These are phyloP conservation scores for Alligator mississippiensis DNA, from an alignment of 2,113 vertebrate species.

Conservation along the genomic window DNA sequence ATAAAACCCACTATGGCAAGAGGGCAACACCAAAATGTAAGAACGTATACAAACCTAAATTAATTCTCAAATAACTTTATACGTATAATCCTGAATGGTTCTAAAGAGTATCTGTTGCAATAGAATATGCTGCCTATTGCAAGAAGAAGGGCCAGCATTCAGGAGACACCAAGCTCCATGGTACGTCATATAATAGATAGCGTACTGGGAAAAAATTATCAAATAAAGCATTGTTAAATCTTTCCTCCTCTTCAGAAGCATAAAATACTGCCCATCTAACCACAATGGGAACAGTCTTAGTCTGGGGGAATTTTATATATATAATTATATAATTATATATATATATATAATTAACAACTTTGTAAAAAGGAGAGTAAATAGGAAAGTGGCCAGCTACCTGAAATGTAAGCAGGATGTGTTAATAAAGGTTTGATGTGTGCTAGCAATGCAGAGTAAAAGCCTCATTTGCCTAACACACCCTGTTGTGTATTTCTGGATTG, in stretches of 20 bases:
- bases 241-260: background rate
- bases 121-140: background rate
- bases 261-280: background rate
- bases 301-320: background rate
- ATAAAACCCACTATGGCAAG: fast-evolving
- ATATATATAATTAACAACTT: background rate
- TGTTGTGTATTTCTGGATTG: constrained; percentile 39
- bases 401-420: constrained; percentile 20
- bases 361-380: background rate
- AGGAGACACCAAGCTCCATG: background rate
- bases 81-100: background rate
- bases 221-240: background rate
- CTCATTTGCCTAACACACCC: constrained; percentile 28
- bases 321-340: too few relatives aligned
- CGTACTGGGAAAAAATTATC: background rate
- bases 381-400: background rate
- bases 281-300: background rate
- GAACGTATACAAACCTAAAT: background rate
- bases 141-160: background rate
- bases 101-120: background rate
- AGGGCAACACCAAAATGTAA: background rate
- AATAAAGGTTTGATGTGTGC: constrained; percentile 21
- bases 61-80: background rate
- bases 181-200: background rate
- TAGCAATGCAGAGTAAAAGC: background rate